Conservation (phyloP, 2,888 invertebrate species). For the Ctena decussata region DNA sequence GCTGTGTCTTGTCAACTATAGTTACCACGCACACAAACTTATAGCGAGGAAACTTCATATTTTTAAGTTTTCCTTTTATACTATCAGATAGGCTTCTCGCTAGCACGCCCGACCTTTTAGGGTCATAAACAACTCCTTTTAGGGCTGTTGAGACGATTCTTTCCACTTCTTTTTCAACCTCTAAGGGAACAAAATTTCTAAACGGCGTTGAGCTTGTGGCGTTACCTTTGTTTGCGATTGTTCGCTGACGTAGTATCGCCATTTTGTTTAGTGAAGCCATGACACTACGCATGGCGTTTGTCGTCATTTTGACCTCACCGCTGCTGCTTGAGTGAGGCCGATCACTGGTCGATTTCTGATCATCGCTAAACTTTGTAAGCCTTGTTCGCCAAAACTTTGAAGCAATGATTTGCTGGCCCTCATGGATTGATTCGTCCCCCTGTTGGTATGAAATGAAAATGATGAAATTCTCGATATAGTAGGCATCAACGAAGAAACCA, state of each 20-base stretch:
- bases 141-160: conserved; percentile 46
- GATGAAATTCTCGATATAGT: no score
- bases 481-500: no score
- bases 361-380: neutral
- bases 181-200: conserved; percentile 56
- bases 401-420: neutral
- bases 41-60: conserved; percentile 67
- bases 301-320: neutral
- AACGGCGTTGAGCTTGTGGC: conserved; percentile 56
- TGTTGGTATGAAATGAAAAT: neutral
- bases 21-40: conserved; percentile 66
- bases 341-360: neutral
- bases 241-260: conserved; percentile 52
- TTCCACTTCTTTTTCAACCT: conserved; percentile 46
- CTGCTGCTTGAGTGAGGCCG: neutral
- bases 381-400: neutral
- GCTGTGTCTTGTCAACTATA: conserved; percentile 54
- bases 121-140: conserved; percentile 55
- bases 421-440: neutral
- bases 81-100: conserved; percentile 60
- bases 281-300: conserved; percentile 35
- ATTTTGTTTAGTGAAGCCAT: conserved; percentile 57
- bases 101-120: conserved; percentile 51
- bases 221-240: conserved; percentile 61
- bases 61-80: conserved; percentile 61